These are phyloP conservation scores for Drosophila sturtevanti DNA, from an alignment of 1,140 invertebrate species.

Conservation along the genomic window DNA sequence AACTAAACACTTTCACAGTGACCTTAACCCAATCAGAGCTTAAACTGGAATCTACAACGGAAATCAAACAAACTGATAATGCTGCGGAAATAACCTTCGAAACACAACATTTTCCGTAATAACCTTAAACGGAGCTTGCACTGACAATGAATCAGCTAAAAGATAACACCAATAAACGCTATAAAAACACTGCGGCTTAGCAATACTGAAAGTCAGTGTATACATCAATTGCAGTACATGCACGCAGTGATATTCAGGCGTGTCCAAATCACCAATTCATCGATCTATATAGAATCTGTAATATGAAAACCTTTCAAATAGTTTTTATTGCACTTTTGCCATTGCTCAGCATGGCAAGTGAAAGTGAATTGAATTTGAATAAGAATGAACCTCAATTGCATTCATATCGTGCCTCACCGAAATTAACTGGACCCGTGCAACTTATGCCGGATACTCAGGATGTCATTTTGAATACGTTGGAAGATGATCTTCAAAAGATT, in stretches of 20 bases:
- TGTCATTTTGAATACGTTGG: constrained; percentile 54
- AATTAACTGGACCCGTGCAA: constrained; percentile 48
- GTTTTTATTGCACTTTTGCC: constrained; percentile 4
- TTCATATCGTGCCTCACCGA: constrained; percentile 49
- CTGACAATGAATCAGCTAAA: constrained; percentile 12
- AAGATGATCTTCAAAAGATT: constrained; percentile 59
- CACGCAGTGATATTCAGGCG: constrained; percentile 72
- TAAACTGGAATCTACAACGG: constrained; percentile 40
- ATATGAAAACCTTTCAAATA: neutral
- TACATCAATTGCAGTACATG: constrained; percentile 39
- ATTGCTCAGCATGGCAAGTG: constrained; percentile 7
- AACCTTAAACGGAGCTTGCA: constrained; percentile 38
- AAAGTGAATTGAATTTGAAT: neutral
- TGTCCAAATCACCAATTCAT: constrained; percentile 26
- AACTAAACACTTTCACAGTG: neutral
- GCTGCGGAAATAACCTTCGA: constrained; percentile 34
- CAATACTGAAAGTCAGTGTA: neutral
- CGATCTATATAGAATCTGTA: constrained; percentile 12
- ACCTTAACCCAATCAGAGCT: neutral
- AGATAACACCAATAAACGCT: constrained; percentile 45
- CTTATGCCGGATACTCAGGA: constrained; percentile 48
- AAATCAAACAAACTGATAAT: constrained; percentile 46
- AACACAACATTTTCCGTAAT: neutral
- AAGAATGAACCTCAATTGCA: constrained; percentile 2
- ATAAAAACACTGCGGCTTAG: constrained; percentile 33